These are phyloP conservation scores for Silvanus unidentatus DNA, from an alignment of 2,888 invertebrate species.

Conservation along the genomic window DNA sequence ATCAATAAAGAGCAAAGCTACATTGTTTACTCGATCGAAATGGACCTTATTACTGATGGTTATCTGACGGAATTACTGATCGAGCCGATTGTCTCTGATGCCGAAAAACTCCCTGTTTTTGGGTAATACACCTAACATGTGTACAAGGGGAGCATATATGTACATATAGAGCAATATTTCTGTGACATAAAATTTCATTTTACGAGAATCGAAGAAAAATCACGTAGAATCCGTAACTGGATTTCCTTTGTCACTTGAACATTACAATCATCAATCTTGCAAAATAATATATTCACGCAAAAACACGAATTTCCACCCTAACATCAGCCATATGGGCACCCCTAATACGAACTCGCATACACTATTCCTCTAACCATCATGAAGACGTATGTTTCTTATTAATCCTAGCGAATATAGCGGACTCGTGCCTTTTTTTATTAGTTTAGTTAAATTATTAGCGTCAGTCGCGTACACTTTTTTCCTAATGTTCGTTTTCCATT, in stretches of 20 bases:
- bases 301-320: slow-evolving; percentile 19
- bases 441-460: slow-evolving; percentile 8
- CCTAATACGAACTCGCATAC: slow-evolving; percentile 6
- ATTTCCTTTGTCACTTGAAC: slow-evolving; percentile 28
- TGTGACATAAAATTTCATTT: slow-evolving; percentile 19
- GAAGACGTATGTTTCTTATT: slow-evolving; percentile 22
- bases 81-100: too few relatives aligned
- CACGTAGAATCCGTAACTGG: slow-evolving; percentile 27
- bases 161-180: slow-evolving; percentile 1
- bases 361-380: slow-evolving; percentile 14
- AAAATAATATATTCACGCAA: slow-evolving; percentile 33
- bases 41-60: too few relatives aligned
- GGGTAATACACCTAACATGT: too few relatives aligned
- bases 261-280: slow-evolving; percentile 34
- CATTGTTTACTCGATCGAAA: too few relatives aligned
- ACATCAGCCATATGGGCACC: slow-evolving; percentile 14
- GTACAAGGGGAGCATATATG: too few relatives aligned
- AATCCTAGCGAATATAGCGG: slow-evolving; percentile 13
- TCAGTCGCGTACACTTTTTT: too few relatives aligned
- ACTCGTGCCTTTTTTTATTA: slow-evolving; percentile 16
- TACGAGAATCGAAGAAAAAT: slow-evolving; percentile 25
- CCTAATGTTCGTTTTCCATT: too few relatives aligned
- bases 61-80: too few relatives aligned
- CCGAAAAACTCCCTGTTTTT: too few relatives aligned
- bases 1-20: too few relatives aligned